Evolutionary conservation across 2,888 invertebrate species (phyloP).

Genomic region (Latrodectus elegans): DNA sequence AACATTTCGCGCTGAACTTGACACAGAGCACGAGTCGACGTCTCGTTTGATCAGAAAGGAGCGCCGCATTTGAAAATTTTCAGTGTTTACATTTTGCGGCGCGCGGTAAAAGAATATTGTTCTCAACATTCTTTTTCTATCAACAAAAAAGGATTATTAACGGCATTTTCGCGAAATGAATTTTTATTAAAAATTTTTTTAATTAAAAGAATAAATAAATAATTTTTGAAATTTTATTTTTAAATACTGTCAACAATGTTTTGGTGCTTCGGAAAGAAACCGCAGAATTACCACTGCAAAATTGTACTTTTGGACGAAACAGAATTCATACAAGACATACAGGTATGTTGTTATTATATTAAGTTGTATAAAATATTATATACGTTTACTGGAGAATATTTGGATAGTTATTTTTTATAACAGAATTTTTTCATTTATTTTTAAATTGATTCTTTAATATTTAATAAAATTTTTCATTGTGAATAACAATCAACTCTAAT

Average conservation of each 20-base stretch:
- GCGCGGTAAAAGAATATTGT: not conserved
- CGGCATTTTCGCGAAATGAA: not conserved
- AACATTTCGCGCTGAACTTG: conserved; percentile 47
- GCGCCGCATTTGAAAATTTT: conserved; percentile 45
- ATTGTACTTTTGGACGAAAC: conserved; percentile 92
- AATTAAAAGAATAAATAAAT: not conserved
- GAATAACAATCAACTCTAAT: too few species aligned
- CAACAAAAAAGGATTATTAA: conserved; percentile 22
- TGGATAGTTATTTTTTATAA: not conserved
- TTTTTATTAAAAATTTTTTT: not conserved
- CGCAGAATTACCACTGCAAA: conserved; percentile 81
- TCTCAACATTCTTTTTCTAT: not conserved
- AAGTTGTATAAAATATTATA: not conserved
- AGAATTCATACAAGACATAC: conserved; percentile 90
- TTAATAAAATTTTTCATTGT: too few species aligned
- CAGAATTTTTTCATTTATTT: not conserved
- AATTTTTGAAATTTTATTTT: not conserved
- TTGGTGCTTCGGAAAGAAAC: conserved; percentile 75
- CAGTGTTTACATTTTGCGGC: conserved; percentile 1
- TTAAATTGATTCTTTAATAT: too few species aligned
- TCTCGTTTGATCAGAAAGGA: conserved; percentile 1
- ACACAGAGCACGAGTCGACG: conserved; percentile 33
- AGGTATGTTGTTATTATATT: conserved; percentile 79
- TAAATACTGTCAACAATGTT: conserved; percentile 27
- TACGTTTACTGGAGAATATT: too few species aligned